These are phyloP conservation scores for Coptotermes formosanus DNA, from an alignment of 1,140 invertebrate species.

Conservation along the genomic window DNA sequence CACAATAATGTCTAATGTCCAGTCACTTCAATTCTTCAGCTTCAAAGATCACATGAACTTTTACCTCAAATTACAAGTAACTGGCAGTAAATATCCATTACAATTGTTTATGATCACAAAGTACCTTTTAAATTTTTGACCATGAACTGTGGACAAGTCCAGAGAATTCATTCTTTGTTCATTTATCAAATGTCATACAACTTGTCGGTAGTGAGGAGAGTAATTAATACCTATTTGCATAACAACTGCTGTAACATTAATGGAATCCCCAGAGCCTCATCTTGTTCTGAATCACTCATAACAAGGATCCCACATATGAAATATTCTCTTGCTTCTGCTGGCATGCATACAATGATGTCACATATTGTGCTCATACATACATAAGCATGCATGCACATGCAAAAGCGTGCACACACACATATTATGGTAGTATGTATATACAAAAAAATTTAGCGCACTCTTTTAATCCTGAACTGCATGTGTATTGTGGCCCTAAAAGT, in stretches of 20 bases:
- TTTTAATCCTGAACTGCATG: conserved; percentile 6
- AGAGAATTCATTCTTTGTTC: not conserved
- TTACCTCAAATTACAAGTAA: not conserved
- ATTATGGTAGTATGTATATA: not conserved
- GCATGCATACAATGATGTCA: not conserved
- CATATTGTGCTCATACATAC: no score
- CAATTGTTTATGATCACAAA: conserved; percentile 6
- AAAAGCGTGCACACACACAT: not conserved
- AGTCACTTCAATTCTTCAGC: not conserved
- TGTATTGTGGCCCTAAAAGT: conserved; percentile 21
- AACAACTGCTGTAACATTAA: not conserved
- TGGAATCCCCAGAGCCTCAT: not conserved
- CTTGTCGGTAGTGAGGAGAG: not conserved
- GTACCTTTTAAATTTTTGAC: not conserved
- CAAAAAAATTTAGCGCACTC: conserved; percentile 23
- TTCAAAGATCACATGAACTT: conserved; percentile 7
- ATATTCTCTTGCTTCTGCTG: not conserved
- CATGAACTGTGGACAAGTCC: not conserved
- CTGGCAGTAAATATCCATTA: not conserved
- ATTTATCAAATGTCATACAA: not conserved
- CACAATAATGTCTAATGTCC: not conserved
- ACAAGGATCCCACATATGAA: not conserved
- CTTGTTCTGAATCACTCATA: not conserved
- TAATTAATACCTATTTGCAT: conserved; percentile 1
- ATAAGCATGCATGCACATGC: not conserved